These are phyloP conservation scores for Chitala chitala DNA, from an alignment of 2,113 vertebrate genomes.

Conservation along the genomic window DNA sequence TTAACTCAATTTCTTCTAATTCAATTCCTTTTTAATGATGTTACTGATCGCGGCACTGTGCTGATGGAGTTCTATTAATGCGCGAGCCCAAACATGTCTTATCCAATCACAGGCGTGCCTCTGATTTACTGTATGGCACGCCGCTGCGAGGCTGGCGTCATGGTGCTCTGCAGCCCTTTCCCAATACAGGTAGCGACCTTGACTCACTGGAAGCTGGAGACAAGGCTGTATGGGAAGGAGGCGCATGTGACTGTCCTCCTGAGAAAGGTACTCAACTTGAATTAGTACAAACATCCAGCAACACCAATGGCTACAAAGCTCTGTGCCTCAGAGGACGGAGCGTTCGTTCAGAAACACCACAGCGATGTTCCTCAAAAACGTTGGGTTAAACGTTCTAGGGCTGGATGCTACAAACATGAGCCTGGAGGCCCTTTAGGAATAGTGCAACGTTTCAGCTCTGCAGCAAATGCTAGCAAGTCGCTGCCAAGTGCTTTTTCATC, in stretches of 20 bases:
- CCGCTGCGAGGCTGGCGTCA: not conserved
- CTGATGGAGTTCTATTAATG: slow-evolving; percentile 41
- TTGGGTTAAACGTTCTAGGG: no score
- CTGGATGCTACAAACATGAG: no score
- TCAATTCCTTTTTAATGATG: slow-evolving; percentile 56
- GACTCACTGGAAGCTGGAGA: no score
- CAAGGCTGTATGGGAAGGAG: no score
- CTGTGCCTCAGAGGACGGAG: no score
- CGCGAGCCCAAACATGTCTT: slow-evolving; percentile 38
- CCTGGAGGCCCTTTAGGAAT: no score
- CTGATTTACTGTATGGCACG: not conserved
- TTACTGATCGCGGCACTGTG: slow-evolving; percentile 55
- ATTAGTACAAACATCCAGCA: no score
- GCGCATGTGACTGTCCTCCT: not conserved
- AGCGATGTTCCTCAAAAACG: no score
- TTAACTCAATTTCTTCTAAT: slow-evolving; percentile 64
- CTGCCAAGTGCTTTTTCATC: not conserved
- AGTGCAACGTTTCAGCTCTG: not conserved
- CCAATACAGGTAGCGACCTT: no score
- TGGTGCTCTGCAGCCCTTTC: not conserved
- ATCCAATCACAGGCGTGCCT: not conserved
- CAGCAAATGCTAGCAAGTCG: not conserved
- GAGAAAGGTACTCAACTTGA: not conserved
- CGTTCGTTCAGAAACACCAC: not conserved
- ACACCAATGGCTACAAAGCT: no score